Evolutionary conservation across 2,888 invertebrate species (phyloP), one percentile per base, ranked within the genome.

Genomic region (Calameuta pallipes): DNA sequence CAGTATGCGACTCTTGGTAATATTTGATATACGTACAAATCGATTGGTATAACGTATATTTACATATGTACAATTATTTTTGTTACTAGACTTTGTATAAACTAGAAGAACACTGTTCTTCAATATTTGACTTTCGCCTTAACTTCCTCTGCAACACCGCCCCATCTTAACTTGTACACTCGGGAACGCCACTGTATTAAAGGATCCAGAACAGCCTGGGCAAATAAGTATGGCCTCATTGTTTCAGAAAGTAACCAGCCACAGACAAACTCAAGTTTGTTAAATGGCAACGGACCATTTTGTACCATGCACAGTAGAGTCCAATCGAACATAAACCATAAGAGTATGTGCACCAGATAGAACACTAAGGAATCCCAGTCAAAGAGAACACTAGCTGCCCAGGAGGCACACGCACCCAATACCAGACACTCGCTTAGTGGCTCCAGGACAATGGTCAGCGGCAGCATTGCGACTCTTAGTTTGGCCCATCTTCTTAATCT

Each of bases 301-400:
- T 97, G 98, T 86, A 98, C 96, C 83, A 97, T 94, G 83, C 96
- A 95, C 86, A 99, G 93, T 87, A 99, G 94, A 87, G 97, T 93
- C 96, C 98, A 99, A 93, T 99, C 99, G 84, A 97, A 95, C 85
- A 98, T 94, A 92, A 99, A 98, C 99, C 99, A 99, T 89, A 96
- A 93, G 77, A 98, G 94, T 86, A 97, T 94, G 92, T 99, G 99
- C 87, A 98, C 95, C 86, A 98, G 93, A 92, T 98, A 98, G 93
- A 99, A 98, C 76, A 97, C 96, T 82, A 98, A 93, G 1, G 97
- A 96, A 92, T 98, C 97, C 93, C 97, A 97, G 83, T 95, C 95
- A 87, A 99, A 96, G 68, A 99, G 93, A 75, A 95, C 91, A 77
- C 95, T 95, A 4, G 96, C 95, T 0, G 98, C 96, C 96, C 97